A percentile compares a stretch with the other conserved stretches of the same genome.
Conservation (phyloP, 2,888 invertebrate species). For the Tachina lurida region DNA sequence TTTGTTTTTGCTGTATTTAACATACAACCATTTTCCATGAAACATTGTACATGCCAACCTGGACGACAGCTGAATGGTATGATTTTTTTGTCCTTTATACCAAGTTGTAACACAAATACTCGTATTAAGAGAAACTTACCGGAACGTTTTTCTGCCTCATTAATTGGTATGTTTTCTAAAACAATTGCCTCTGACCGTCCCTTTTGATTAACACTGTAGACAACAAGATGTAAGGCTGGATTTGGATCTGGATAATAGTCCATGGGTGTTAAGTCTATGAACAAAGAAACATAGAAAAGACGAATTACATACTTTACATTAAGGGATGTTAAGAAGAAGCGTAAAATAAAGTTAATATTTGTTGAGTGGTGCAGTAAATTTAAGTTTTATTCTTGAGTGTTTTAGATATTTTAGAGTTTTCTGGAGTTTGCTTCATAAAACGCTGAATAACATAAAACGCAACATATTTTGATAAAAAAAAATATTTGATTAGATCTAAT, state of each 20-base stretch:
- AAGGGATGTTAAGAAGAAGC: not conserved
- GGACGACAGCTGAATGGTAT: constrained; percentile 26
- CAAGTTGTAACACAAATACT: constrained; percentile 32
- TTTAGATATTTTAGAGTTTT: not conserved
- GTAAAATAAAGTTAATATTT: not conserved
- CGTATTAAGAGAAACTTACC: constrained; percentile 84
- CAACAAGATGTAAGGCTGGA: constrained; percentile 89
- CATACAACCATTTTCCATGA: constrained; percentile 51
- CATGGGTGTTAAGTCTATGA: constrained; percentile 82
- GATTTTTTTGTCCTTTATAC: constrained; percentile 2
- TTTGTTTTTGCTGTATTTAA: not conserved
- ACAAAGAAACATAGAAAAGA: constrained; percentile 16
- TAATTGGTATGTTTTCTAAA: constrained; percentile 93
- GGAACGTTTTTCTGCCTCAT: constrained; percentile 93
- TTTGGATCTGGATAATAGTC: constrained; percentile 83
- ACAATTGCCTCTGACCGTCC: constrained; percentile 92
- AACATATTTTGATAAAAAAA: not conserved
- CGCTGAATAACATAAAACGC: not conserved
- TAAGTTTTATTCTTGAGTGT: not conserved
- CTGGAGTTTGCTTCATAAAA: not conserved
- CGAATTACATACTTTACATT: not conserved
- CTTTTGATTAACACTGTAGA: constrained; percentile 93
- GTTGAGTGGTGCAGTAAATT: not conserved
- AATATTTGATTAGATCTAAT: no score
- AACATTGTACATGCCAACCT: constrained; percentile 23